Percentiles rank a stretch among this genome's conserved stretches.
Conservation (phyloP, 2,797 vertebrate genomes). For the Sandelia bainsii region DNA sequence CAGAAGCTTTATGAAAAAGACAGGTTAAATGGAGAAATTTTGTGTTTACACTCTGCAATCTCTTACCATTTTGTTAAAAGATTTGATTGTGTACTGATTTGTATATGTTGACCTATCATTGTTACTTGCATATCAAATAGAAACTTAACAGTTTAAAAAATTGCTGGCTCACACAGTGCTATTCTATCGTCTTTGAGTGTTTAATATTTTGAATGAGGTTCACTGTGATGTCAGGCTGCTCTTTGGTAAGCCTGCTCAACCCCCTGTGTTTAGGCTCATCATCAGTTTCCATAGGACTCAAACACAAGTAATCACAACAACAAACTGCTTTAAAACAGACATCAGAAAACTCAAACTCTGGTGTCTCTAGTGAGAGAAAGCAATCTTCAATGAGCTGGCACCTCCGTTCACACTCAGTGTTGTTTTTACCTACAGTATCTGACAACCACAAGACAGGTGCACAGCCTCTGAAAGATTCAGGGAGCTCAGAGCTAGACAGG, state of each 20-base stretch:
- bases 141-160: slow-evolving; percentile 5
- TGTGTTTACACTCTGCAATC: slow-evolving; percentile 5
- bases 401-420: neutral
- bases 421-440: neutral
- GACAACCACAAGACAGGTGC: slow-evolving; percentile 6
- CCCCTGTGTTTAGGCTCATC: too few species aligned
- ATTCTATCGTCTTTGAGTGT: neutral
- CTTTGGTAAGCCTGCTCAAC: neutral
- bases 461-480: slow-evolving; percentile 1
- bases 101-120: neutral
- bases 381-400: neutral
- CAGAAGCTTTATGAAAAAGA: slow-evolving; percentile 38
- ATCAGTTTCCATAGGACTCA: slow-evolving; percentile 1
- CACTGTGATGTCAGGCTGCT: neutral
- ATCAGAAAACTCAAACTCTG: neutral
- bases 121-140: neutral
- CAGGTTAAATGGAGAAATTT: slow-evolving; percentile 12
- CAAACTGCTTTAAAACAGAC: neutral
- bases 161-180: neutral
- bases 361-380: neutral
- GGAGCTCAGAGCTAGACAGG: neutral
- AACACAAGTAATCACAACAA: slow-evolving; percentile 5
- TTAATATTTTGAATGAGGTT: neutral
- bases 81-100: slow-evolving; percentile 1
- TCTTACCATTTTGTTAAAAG: slow-evolving; percentile 13